These are phyloP conservation scores for Gadopsis marmoratus DNA, from an alignment of 2,797 vertebrate genomes.

Conservation along the genomic window DNA sequence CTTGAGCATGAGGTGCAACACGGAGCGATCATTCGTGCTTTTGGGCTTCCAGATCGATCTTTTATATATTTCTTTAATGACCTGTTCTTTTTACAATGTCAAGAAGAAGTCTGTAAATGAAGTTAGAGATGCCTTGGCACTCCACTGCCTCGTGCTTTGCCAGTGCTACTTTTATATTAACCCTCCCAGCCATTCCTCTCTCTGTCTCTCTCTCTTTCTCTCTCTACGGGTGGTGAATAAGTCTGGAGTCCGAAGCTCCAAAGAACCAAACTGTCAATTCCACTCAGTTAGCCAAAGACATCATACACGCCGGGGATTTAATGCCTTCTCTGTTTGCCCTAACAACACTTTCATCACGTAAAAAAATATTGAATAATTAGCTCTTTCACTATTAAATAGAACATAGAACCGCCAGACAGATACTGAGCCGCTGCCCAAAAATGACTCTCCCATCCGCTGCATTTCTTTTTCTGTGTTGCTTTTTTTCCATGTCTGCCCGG, in stretches of 20 bases:
- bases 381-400: conserved; percentile 48
- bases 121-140: conserved; percentile 78
- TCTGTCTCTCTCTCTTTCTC: conserved; percentile 25
- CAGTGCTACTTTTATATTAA: conserved; percentile 66
- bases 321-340: conserved; percentile 63
- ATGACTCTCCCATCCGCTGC: conserved; percentile 39
- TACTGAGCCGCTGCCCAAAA: conserved; percentile 45
- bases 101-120: conserved; percentile 81
- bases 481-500: conserved; percentile 61
- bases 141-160: conserved; percentile 43
- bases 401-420: conserved; percentile 61
- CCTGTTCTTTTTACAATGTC: conserved; percentile 76
- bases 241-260: conserved; percentile 46
- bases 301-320: conserved; percentile 64
- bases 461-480: conserved; percentile 38
- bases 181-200: conserved; percentile 51
- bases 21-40: conserved; percentile 14
- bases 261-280: conserved; percentile 72
- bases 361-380: conserved; percentile 64
- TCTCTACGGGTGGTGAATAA: conserved; percentile 54
- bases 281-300: conserved; percentile 69
- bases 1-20: conserved; percentile 24
- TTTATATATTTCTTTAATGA: conserved; percentile 59
- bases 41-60: conserved; percentile 19
- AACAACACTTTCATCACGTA: conserved; percentile 69